Conservation (phyloP, 2,113 vertebrate genomes). For the Sapajus apella region DNA sequence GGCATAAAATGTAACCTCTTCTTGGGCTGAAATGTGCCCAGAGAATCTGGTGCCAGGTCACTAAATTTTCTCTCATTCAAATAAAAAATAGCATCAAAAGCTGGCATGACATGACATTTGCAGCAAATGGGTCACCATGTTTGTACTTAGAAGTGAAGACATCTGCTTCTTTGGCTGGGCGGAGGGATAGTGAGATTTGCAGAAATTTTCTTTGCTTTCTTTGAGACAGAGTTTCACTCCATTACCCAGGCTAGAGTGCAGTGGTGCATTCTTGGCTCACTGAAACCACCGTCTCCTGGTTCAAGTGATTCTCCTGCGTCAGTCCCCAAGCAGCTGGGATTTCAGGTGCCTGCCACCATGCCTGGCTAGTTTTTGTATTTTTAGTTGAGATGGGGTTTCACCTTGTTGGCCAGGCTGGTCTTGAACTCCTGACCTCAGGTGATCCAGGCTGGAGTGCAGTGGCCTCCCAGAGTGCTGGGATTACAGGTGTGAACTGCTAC, state of each 20-base stretch:
- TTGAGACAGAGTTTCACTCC: not conserved
- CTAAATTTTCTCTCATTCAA: not conserved
- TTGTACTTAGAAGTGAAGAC: not conserved
- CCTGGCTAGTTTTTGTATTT: not conserved
- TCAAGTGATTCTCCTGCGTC: not conserved
- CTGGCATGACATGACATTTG: not conserved
- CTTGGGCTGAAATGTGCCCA: not conserved
- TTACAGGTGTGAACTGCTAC: not conserved
- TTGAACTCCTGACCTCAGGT: not conserved
- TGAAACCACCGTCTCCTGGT: not conserved
- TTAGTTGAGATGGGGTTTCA: not conserved
- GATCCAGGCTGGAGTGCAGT: not conserved
- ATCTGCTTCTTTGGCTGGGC: not conserved
- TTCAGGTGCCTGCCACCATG: not conserved
- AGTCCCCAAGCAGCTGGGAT: not conserved
- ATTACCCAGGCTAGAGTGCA: not conserved
- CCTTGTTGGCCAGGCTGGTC: not conserved
- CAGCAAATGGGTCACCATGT: not conserved
- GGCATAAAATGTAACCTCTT: not conserved
- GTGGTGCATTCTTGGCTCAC: not conserved
- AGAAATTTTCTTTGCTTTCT: not conserved
- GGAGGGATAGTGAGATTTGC: not conserved
- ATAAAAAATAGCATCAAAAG: not conserved
- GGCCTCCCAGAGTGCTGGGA: not conserved
- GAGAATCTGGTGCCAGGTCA: not conserved